phyloP scores from a whole-genome alignment of 2,113 vertebrate genomes.

The Puntigrus tetrazona region DNA sequence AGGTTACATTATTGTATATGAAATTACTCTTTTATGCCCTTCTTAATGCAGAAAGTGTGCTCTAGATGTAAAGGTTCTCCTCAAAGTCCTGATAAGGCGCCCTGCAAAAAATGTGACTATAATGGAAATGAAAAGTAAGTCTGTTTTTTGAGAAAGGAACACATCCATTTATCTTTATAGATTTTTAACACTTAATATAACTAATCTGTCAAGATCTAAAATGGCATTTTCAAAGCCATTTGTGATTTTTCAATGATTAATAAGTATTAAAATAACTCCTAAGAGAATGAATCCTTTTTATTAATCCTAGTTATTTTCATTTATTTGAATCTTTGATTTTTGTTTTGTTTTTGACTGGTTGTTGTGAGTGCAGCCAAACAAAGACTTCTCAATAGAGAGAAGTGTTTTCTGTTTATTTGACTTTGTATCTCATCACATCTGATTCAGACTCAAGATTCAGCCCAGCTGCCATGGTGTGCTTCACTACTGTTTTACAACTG shows the following conservation, averaged over 20 bases:
- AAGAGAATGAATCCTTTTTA: neutral
- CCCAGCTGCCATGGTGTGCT: neutral
- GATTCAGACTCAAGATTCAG: neutral
- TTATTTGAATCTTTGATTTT: neutral
- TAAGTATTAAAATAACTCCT: neutral
- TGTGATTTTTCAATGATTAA: neutral
- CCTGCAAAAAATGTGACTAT: conserved; percentile 63
- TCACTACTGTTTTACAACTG: neutral
- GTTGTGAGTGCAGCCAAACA: neutral
- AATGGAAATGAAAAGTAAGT: conserved; percentile 72
- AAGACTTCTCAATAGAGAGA: neutral
- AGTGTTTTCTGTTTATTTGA: neutral
- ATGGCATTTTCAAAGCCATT: too few relatives aligned
- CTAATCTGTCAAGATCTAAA: too few relatives aligned
- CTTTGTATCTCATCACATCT: neutral
- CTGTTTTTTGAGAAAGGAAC: neutral
- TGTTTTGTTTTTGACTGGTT: neutral
- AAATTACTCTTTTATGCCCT: neutral
- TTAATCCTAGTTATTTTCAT: too few relatives aligned
- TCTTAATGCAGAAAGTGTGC: conserved; percentile 72
- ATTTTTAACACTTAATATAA: too few relatives aligned
- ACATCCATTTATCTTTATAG: neutral
- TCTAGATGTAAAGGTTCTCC: conserved; percentile 75
- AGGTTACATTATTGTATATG: neutral
- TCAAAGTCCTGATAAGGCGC: conserved; percentile 46